A percentile compares a stretch with the other conserved stretches of the same genome.
Evolutionary conservation across 2,797 vertebrate species (phyloP).

Genomic region (Periparus ater): DNA sequence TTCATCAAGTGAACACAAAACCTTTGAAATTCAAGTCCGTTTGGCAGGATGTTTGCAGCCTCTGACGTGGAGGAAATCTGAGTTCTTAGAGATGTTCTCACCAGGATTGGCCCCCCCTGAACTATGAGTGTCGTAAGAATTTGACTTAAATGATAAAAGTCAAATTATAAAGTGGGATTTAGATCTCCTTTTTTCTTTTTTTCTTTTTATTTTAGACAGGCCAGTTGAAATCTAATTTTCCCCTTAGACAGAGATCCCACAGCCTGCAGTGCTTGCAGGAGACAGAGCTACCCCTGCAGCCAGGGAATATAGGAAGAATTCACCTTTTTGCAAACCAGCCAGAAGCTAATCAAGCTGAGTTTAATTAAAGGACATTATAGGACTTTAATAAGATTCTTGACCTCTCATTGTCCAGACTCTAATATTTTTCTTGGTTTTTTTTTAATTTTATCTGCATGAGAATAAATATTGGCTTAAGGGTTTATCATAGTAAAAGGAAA

Average conservation of each 20-base stretch:
- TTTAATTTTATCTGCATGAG: not conserved
- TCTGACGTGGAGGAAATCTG: not conserved
- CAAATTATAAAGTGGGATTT: not conserved
- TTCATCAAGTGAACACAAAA: not conserved
- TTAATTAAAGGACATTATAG: not conserved
- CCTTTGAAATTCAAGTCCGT: slow-evolving; percentile 24
- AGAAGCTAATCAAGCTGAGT: not conserved
- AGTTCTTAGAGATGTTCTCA: not conserved
- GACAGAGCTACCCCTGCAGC: not conserved
- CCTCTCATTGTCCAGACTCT: not conserved
- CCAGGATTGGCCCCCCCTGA: not conserved
- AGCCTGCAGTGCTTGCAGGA: not conserved
- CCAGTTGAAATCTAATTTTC: not conserved
- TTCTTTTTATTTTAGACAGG: not conserved
- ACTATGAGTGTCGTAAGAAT: not conserved
- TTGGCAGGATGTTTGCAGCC: slow-evolving; percentile 3
- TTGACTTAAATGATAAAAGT: not conserved
- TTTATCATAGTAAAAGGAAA: not conserved
- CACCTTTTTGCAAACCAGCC: not conserved
- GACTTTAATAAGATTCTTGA: not conserved
- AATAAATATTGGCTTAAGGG: not conserved
- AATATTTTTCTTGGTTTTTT: not conserved
- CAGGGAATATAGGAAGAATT: not conserved
- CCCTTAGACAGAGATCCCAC: not conserved
- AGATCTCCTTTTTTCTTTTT: not conserved